Evolutionary conservation across 1,140 invertebrate genomes (phyloP).

Genomic region (Panagrolaimus sp.): DNA sequence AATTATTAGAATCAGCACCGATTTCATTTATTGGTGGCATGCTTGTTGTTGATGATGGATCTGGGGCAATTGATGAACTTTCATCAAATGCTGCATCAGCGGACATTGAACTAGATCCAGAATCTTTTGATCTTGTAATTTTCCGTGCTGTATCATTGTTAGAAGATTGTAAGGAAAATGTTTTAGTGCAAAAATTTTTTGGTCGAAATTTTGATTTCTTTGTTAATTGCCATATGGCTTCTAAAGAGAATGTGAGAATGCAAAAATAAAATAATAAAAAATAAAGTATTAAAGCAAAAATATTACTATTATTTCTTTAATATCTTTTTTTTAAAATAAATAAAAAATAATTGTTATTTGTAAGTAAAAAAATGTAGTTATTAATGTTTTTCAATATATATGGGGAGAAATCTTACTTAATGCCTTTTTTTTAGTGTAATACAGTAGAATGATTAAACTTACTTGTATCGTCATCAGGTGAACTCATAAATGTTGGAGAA

Average conservation of each 20-base stretch:
- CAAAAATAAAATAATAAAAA: constrained; percentile 4
- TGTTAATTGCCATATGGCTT: constrained; percentile 3
- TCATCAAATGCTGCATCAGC: no score
- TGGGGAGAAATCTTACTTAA: no score
- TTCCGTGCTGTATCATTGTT: no score
- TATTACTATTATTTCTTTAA: neutral
- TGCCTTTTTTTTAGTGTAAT: no score
- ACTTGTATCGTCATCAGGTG: constrained; percentile 54
- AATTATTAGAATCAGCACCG: no score
- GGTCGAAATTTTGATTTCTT: constrained; percentile 4
- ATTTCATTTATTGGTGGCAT: no score
- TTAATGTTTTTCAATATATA: neutral
- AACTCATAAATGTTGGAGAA: constrained; percentile 51
- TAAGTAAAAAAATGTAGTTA: no score
- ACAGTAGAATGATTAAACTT: constrained; percentile 28
- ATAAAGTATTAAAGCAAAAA: neutral
- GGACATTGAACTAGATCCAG: no score
- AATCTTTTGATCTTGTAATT: no score
- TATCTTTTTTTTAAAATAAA: neutral
- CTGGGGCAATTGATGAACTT: no score
- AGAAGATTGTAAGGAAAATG: neutral
- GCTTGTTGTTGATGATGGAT: no score
- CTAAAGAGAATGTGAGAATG: constrained; percentile 10
- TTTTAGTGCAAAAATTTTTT: constrained; percentile 19
- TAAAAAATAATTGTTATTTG: no score